phyloP scores from a whole-genome alignment of 2,797 vertebrate species.

The Nannoperca obscura region DNA sequence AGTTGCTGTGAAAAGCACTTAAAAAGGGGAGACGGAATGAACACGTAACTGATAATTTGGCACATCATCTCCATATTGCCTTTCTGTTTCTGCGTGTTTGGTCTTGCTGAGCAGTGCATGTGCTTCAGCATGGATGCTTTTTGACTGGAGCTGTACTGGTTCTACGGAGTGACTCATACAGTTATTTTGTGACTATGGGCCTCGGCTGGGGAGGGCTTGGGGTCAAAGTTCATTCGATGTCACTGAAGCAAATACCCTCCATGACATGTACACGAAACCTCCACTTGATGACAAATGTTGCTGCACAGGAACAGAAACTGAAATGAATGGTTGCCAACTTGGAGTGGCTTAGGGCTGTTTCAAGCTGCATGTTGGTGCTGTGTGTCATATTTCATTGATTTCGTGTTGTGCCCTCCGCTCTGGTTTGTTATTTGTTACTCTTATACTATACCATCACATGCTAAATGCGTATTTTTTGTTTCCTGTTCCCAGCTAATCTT shows the following conservation, averaged over 20 bases:
- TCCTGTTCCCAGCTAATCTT: conserved; percentile 67
- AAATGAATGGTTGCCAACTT: conserved; percentile 51
- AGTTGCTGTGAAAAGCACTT: conserved; percentile 32
- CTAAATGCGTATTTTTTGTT: conserved; percentile 61
- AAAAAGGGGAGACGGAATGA: conserved; percentile 17
- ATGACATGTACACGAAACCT: conserved; percentile 54
- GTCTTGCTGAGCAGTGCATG: conserved; percentile 9
- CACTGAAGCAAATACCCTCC: conserved; percentile 50
- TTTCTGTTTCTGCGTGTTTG: conserved; percentile 47
- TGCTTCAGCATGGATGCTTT: conserved; percentile 46
- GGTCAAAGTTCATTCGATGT: conserved; percentile 64
- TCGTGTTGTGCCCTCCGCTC: conserved; percentile 37
- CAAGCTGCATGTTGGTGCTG: conserved; percentile 48
- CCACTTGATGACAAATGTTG: conserved; percentile 51
- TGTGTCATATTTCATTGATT: conserved; percentile 66
- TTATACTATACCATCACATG: conserved; percentile 46
- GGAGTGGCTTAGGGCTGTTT: conserved; percentile 45
- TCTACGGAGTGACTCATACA: conserved; percentile 58
- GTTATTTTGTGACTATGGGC: conserved; percentile 49
- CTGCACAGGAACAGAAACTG: conserved; percentile 34
- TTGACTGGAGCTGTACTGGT: conserved; percentile 49
- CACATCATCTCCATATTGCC: conserved; percentile 38
- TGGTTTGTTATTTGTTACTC: conserved; percentile 50
- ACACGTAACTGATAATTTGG: conserved; percentile 41
- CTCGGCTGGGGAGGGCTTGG: conserved; percentile 38